Evolutionary conservation across 1,140 invertebrate species (phyloP).

Genomic region (Kradibia gibbosae): DNA sequence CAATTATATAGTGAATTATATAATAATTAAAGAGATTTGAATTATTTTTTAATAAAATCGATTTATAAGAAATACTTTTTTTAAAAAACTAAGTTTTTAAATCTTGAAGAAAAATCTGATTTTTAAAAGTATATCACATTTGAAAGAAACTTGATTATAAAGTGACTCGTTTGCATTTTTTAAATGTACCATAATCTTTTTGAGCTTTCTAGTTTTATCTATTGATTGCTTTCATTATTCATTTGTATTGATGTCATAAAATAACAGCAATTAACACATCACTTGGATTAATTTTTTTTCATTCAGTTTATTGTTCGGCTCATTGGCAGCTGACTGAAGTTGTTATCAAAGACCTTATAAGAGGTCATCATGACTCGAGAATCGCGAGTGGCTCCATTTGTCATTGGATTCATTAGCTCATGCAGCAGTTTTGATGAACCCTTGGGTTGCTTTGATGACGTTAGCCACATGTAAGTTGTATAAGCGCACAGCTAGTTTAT

Average conservation of each 20-base stretch:
- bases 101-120: too few relatives aligned
- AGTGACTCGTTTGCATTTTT: too few relatives aligned
- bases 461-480: background rate
- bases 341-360: constrained; percentile 9
- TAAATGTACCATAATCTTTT: too few relatives aligned
- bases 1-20: too few relatives aligned
- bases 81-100: too few relatives aligned
- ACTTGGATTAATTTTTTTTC: constrained; percentile 2
- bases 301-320: constrained; percentile 14
- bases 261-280: background rate
- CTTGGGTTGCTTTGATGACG: background rate
- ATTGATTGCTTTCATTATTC: background rate
- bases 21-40: too few relatives aligned
- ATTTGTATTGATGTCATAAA: background rate
- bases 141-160: too few relatives aligned
- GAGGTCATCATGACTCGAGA: background rate
- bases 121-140: too few relatives aligned
- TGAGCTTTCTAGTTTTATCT: too few relatives aligned
- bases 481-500: background rate
- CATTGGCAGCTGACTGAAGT: background rate
- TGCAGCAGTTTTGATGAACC: constrained; percentile 39
- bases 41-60: too few relatives aligned
- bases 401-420: constrained; percentile 31
- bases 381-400: constrained; percentile 25
- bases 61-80: too few relatives aligned